phyloP scores from a whole-genome alignment of 2,888 invertebrate species.

The Myathropa florea region DNA sequence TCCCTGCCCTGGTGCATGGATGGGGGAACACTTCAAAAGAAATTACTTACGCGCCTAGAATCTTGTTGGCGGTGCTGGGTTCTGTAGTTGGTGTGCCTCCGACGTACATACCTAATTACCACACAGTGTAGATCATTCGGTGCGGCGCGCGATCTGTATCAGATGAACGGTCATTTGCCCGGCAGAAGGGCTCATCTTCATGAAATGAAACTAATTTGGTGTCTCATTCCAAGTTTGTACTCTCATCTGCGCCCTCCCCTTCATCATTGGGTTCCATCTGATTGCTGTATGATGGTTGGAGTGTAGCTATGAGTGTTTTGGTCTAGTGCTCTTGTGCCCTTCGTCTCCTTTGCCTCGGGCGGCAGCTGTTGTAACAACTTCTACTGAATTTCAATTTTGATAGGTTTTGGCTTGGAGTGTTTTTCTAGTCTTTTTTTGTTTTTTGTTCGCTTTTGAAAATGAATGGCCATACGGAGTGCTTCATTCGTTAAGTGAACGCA shows the following conservation, averaged over 20 bases:
- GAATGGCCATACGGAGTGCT: not conserved
- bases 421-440: constrained; percentile 13
- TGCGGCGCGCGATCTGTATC: constrained; percentile 62
- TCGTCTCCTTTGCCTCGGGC: not conserved
- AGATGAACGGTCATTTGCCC: constrained; percentile 70
- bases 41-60: constrained; percentile 67
- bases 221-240: constrained; percentile 38
- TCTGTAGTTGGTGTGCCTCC: constrained; percentile 1
- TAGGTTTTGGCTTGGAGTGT: not conserved
- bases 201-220: constrained; percentile 67
- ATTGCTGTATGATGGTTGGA: not conserved
- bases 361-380: constrained; percentile 12
- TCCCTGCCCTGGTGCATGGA: not conserved
- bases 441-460: constrained; percentile 7
- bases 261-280: not conserved
- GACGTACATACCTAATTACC: constrained; percentile 42
- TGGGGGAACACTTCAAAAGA: constrained; percentile 59
- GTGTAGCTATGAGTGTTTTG: constrained; percentile 27
- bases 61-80: constrained; percentile 32
- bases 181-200: constrained; percentile 65
- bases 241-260: not conserved
- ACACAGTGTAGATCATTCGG: constrained; percentile 57
- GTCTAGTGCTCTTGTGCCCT: constrained; percentile 25
- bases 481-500: constrained; percentile 30
- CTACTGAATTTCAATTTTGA: constrained; percentile 12